A percentile compares a stretch with the other conserved stretches of the same genome.
Evolutionary conservation across 2,797 vertebrate genomes (phyloP).

Genomic region (Chlorospingus flavigularis): DNA sequence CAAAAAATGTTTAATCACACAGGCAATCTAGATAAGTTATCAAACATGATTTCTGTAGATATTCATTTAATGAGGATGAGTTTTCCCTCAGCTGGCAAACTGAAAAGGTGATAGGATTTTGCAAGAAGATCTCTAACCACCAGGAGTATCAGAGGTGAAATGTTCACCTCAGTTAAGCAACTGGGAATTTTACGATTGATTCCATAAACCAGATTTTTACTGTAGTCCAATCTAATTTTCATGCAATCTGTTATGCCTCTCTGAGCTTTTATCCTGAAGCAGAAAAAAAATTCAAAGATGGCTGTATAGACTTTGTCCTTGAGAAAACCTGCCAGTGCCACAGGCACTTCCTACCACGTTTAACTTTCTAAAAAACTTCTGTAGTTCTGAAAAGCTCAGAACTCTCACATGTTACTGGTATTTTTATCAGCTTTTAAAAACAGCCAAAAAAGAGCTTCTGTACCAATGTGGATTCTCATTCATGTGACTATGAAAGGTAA

Average conservation of each 20-base stretch:
- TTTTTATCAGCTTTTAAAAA: not conserved
- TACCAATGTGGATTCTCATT: not conserved
- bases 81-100: not conserved
- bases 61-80: not conserved
- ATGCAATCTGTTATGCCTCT: not conserved
- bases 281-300: not conserved
- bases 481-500: conserved; percentile 16
- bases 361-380: not conserved
- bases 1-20: not conserved
- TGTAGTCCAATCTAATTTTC: not conserved
- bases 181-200: not conserved
- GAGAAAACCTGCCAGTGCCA: not conserved
- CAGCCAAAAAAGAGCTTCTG: not conserved
- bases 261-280: not conserved
- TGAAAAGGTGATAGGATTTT: not conserved
- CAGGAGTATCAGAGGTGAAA: not conserved
- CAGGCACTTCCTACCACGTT: not conserved
- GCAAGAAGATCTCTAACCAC: not conserved
- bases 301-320: not conserved
- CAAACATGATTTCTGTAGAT: not conserved
- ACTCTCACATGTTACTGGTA: not conserved
- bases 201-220: not conserved
- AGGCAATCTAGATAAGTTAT: not conserved
- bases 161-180: not conserved
- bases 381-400: not conserved